Percentiles rank a stretch among this genome's conserved stretches.
Conservation (phyloP, 2,888 invertebrate genomes). For the Tenthredo distinguenda region DNA sequence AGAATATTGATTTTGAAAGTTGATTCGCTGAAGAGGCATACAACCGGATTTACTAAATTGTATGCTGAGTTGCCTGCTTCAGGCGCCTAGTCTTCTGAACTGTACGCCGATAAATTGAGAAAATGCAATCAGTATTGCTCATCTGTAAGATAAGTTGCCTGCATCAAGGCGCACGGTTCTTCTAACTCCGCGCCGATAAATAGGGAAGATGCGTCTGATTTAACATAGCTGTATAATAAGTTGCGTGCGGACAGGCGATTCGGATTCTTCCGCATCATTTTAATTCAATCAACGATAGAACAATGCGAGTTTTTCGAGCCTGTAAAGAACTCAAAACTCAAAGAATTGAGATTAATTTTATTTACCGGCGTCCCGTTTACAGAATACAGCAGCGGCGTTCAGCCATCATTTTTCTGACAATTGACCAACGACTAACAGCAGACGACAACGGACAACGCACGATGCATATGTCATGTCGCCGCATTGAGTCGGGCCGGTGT, state of each 20-base stretch:
- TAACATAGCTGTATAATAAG: background rate
- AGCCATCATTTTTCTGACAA: background rate
- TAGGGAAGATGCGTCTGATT: background rate
- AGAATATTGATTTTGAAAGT: background rate
- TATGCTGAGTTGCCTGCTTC: background rate
- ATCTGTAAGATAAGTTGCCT: background rate
- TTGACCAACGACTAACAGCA: background rate
- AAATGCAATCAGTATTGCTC: background rate
- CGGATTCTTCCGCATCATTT: too few species aligned
- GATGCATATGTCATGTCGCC: background rate
- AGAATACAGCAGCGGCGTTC: background rate
- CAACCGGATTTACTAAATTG: background rate
- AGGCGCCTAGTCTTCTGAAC: background rate
- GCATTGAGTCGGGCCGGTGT: background rate
- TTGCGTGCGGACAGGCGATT: background rate
- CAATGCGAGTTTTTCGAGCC: too few species aligned
- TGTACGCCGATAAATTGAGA: conserved; percentile 1
- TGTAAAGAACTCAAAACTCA: too few species aligned
- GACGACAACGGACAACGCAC: background rate
- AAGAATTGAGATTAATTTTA: too few species aligned
- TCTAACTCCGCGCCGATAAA: background rate
- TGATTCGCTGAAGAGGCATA: too few species aligned
- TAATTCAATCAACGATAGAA: too few species aligned
- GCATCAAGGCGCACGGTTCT: background rate
- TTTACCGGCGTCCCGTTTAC: too few species aligned